Evolutionary conservation across 2,113 vertebrate genomes (phyloP).

Genomic region (Aramus guarauna): DNA sequence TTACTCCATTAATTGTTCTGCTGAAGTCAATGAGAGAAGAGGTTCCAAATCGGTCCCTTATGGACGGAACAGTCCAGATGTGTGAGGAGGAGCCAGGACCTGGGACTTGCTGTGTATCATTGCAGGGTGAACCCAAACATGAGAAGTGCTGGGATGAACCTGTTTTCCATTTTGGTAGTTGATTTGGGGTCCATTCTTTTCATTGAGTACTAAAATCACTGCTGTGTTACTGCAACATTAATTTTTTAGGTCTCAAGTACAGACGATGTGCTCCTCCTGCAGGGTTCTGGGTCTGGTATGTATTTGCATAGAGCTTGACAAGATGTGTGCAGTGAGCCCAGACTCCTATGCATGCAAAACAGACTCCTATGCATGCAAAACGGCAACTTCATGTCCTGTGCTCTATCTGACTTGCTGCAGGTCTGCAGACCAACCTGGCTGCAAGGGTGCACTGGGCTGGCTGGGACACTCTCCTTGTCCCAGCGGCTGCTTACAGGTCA

Average conservation of each 20-base stretch:
- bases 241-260: neutral
- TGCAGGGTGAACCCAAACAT: neutral
- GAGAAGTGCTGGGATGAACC: neutral
- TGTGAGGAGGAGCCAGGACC: neutral
- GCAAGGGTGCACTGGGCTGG: too few species aligned
- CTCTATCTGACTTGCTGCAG: neutral
- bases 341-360: neutral
- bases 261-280: neutral
- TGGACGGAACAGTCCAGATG: neutral
- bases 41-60: neutral
- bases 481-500: fast-evolving
- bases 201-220: neutral
- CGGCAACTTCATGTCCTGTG: neutral
- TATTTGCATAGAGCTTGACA: neutral
- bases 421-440: neutral
- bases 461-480: neutral
- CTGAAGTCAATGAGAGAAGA: neutral
- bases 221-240: neutral
- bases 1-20: neutral
- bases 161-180: neutral
- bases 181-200: neutral
- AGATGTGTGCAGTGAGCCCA: neutral
- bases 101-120: fast-evolving
- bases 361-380: neutral
- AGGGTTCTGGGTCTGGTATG: neutral